Evolutionary conservation across 92 coral and sea anemone species (phyloP), one percentile per base, ranked within the genome.

Genomic region (Pocillopora grandis): DNA sequence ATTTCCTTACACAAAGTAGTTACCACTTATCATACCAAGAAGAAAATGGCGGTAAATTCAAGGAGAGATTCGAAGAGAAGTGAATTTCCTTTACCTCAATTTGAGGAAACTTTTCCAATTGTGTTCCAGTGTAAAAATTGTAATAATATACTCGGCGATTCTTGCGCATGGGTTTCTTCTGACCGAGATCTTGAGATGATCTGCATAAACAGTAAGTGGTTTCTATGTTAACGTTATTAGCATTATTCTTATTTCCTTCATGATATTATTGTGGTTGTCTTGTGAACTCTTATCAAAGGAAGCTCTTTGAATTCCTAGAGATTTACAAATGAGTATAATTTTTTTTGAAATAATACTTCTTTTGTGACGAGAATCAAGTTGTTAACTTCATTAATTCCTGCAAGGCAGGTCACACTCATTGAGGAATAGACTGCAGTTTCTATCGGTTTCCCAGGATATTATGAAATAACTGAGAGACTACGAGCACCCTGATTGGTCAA

Each of bases 81-180:
- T 21, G 19, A 76, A 52, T 17, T 56, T 42, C 59, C 84, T 62
- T 58, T 36, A 52, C 68, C 52, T 1, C 19, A 36, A 23, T 70
- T 55, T 15, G 65, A 75, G 16, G 83, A 80, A n/a, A 10, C 63
- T 58, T 63, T 63, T 42, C 89, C 87, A 20, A 56, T 89, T 55
- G 83, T 89, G 7, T 69, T 89, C 37, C 92, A 89, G 83, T 89
- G 92, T 52, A 76, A 27, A 19, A 55, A 63, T 10, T 89, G 92
- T 59, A 89, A 76, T 59, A 75, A 78, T 10, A 76, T 89, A 14
- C 3, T 89, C 62, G 92, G 92, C 16, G 92, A 89, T 58, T 85
- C 82, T n/a, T 89, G 55, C 65, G 77, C 86, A 49, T 86, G 85
- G 85, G 42, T 80, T 68, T 75, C 83, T 57, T 58, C 89, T 14